phyloP scores from a whole-genome alignment of 2,797 vertebrate genomes.

The Enteromius treurensis region DNA sequence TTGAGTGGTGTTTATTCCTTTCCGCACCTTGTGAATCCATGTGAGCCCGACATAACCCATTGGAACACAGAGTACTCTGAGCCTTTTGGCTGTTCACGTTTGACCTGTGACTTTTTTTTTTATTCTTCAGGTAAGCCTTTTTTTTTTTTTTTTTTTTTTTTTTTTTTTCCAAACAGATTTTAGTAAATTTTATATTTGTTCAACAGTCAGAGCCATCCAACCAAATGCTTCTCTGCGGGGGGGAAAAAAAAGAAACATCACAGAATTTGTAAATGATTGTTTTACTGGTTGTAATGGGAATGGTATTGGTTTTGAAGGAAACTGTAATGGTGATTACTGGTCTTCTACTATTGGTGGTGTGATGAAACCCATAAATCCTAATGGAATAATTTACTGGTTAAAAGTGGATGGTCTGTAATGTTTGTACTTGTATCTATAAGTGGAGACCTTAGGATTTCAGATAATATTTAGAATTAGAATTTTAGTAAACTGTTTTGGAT shows the following conservation, averaged over 20 bases:
- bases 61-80: conserved; percentile 9
- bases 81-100: conserved; percentile 53
- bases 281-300: background rate
- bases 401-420: background rate
- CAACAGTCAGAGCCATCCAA: background rate
- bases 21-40: conserved; percentile 4
- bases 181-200: conserved; percentile 17
- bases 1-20: conserved; percentile 47
- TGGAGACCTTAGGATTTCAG: background rate
- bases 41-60: conserved; percentile 22
- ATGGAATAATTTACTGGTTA: background rate
- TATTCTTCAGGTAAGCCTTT: conserved; percentile 40
- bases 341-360: background rate
- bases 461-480: too few relatives aligned
- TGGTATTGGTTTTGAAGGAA: background rate
- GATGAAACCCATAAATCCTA: background rate
- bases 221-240: background rate
- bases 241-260: background rate
- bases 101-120: conserved; percentile 44
- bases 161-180: background rate
- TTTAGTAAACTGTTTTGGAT: too few relatives aligned
- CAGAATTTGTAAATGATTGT: background rate
- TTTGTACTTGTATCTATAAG: background rate
- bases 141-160: conserved; percentile 42
- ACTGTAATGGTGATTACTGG: background rate